A percentile compares a stretch with the other conserved stretches of the same genome.
These are phyloP conservation scores for Trididemnum clinides DNA, from an alignment of 23 tunicate genomes.

Conservation along the genomic window DNA sequence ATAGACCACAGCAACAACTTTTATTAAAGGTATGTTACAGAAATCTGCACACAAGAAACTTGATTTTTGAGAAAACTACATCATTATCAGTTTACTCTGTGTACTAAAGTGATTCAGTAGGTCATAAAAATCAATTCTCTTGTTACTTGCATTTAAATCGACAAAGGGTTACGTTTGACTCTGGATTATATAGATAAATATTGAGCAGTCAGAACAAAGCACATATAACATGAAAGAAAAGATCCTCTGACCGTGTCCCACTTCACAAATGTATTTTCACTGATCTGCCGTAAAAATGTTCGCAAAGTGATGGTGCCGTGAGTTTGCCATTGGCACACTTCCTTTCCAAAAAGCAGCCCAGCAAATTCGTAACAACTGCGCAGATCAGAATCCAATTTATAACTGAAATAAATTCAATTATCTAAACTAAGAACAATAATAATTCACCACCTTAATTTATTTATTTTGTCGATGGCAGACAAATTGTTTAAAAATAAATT, in stretches of 20 bases:
- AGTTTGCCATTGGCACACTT: neutral
- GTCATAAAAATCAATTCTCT: too few relatives aligned
- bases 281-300: conserved; percentile 38
- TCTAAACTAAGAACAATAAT: neutral
- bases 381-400: neutral
- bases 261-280: conserved; percentile 25
- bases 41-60: too few relatives aligned
- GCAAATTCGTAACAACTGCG: conserved; percentile 24
- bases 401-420: neutral
- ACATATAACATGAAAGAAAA: neutral
- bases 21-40: too few relatives aligned
- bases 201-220: neutral
- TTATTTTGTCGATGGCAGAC: too few relatives aligned
- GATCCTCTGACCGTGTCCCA: conserved; percentile 43
- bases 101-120: too few relatives aligned
- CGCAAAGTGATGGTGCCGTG: conserved; percentile 4
- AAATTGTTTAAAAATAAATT: neutral
- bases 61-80: too few relatives aligned
- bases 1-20: too few relatives aligned
- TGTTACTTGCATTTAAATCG: too few relatives aligned
- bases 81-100: too few relatives aligned
- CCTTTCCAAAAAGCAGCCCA: conserved; percentile 32
- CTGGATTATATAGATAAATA: neutral
- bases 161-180: too few relatives aligned
- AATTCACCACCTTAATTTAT: too few relatives aligned